Evolutionary conservation across 2,113 vertebrate genomes (phyloP), one percentile per base, ranked within the genome.

Genomic region (Gallinago media): DNA sequence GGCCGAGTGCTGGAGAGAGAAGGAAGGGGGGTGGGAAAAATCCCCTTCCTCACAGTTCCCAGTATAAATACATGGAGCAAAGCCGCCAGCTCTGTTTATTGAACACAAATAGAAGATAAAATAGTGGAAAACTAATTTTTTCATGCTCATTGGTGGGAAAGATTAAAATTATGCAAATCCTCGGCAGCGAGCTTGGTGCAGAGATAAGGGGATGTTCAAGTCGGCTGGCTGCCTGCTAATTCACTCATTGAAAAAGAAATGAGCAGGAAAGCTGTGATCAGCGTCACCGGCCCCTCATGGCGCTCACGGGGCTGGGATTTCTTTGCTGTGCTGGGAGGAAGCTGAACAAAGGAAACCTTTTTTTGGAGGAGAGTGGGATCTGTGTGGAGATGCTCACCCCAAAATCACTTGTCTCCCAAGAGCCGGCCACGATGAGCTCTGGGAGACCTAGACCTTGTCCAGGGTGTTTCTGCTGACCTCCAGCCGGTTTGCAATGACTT

Each of bases 141-240:
- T 97, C 96, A 95, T 87, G 96, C 96, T 97, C 93, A 96, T 97
- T 97, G 97, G 97, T 97, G 97, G 92, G 97, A 96, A 96, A 97
- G 97, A 98, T 98, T 97, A 97, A 97, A 97, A 98, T 97, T 97
- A 98, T 97, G 97, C 96, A 97, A 98, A 98, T 98, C 97, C 95
- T 95, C 59, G 0, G 90, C 95, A 94, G 95, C 89, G 55, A 91
- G 95, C 95, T 96, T 17, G 84, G 96, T 67, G 91, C 96, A 85
- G 95, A 95, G 96, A 97, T 97, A 97, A 98, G 96, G 96, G 92
- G 96, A 96, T 96, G 97, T 97, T 97, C 70, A 7, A 95, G 95
- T 92, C 93, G 94, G 96, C 95, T 96, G 97, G 92, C 97, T 97
- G 96, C 95, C 96, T 97, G 94, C 96, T 95, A 96, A 97, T 97